phyloP scores from a whole-genome alignment of 2,113 vertebrate genomes.

The Ondatra zibethicus region DNA sequence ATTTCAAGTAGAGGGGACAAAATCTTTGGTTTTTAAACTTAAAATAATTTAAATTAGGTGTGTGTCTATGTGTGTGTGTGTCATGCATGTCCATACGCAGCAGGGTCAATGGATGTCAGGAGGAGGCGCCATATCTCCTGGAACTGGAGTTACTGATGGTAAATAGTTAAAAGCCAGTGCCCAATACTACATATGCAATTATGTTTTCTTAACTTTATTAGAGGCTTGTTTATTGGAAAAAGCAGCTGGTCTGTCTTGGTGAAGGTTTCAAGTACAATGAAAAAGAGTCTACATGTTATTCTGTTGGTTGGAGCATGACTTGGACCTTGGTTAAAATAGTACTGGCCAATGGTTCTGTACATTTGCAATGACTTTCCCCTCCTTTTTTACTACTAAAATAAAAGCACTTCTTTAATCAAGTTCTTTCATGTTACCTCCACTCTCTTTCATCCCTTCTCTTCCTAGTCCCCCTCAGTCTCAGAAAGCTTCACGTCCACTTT shows the following conservation, averaged over 20 bases:
- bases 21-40: not conserved
- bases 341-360: not conserved
- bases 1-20: not conserved
- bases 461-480: not conserved
- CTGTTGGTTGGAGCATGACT: not conserved
- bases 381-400: not conserved
- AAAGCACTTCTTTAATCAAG: accelerated
- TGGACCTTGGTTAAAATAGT: not conserved
- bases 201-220: not conserved
- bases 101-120: not conserved
- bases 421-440: not conserved
- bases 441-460: not conserved
- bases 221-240: not conserved
- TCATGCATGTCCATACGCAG: too few relatives aligned
- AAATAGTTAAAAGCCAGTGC: not conserved
- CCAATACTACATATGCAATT: too few relatives aligned
- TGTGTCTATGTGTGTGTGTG: not conserved
- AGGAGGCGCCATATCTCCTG: not conserved
- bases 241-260: not conserved
- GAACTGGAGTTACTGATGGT: not conserved
- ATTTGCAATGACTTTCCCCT: not conserved
- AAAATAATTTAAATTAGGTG: not conserved
- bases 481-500: not conserved
- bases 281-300: not conserved
- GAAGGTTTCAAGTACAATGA: not conserved